phyloP scores from a whole-genome alignment of 2,888 invertebrate genomes.

The Asteroscopus sphinx region DNA sequence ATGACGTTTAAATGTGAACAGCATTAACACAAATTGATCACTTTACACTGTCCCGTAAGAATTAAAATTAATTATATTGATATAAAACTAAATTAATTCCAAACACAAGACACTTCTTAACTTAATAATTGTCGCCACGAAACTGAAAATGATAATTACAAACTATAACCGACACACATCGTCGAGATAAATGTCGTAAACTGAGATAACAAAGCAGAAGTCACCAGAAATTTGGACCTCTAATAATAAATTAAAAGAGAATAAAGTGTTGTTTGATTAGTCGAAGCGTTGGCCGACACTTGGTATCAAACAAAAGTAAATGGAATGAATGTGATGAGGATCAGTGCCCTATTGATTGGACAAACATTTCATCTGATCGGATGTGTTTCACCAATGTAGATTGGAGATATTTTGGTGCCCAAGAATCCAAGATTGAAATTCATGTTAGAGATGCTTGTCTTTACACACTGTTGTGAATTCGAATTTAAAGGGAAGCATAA shows the following conservation, averaged over 20 bases:
- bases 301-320: conserved; percentile 14
- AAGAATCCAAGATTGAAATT: no score
- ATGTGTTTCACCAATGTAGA: background rate
- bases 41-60: background rate
- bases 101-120: conserved; percentile 34
- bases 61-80: conserved; percentile 7
- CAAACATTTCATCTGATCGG: conserved; percentile 18
- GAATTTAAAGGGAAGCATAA: no score
- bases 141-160: conserved; percentile 50
- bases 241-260: conserved; percentile 44
- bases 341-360: conserved; percentile 27
- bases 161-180: conserved; percentile 74
- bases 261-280: conserved; percentile 11
- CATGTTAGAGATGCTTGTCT: no score
- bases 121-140: conserved; percentile 39
- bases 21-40: conserved; percentile 4
- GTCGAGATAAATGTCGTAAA: conserved; percentile 75
- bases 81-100: background rate
- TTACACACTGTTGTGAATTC: no score
- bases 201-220: conserved; percentile 68
- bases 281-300: conserved; percentile 9
- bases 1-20: background rate
- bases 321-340: conserved; percentile 9
- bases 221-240: conserved; percentile 53
- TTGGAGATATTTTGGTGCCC: no score